Evolutionary conservation across 2,797 vertebrate species (phyloP).

Genomic region (Poeciliopsis paucimaculata): DNA sequence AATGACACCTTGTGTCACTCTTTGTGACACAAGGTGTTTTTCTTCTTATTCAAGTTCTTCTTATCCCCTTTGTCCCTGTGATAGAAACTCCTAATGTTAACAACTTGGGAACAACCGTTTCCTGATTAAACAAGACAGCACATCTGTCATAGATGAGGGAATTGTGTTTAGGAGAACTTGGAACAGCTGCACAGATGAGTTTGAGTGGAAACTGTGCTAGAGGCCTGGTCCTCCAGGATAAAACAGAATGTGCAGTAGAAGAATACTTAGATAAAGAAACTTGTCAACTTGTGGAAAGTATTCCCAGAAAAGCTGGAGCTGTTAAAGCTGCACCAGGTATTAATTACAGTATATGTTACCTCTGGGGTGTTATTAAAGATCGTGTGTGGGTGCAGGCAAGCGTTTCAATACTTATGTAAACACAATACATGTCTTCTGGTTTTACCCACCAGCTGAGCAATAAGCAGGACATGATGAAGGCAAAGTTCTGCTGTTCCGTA

Average conservation of each 20-base stretch:
- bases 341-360: neutral
- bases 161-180: neutral
- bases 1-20: neutral
- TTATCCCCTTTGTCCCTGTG: neutral
- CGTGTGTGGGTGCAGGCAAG: neutral
- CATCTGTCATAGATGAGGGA: neutral
- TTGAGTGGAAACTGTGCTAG: neutral
- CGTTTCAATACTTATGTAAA: neutral
- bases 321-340: neutral
- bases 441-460: slow-evolving; percentile 89
- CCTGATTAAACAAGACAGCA: neutral
- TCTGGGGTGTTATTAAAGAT: neutral
- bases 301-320: neutral
- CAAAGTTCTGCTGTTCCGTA: slow-evolving; percentile 93
- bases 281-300: neutral
- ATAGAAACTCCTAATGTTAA: neutral
- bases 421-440: neutral
- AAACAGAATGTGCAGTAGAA: neutral
- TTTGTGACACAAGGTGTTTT: neutral
- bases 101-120: neutral
- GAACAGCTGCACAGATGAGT: neutral
- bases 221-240: neutral
- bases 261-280: neutral
- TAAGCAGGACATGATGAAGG: slow-evolving; percentile 87
- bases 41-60: neutral